A percentile compares a stretch with the other conserved stretches of the same genome.
phyloP scores from a whole-genome alignment of 2,113 vertebrate species.

The Oceanites oceanicus region DNA sequence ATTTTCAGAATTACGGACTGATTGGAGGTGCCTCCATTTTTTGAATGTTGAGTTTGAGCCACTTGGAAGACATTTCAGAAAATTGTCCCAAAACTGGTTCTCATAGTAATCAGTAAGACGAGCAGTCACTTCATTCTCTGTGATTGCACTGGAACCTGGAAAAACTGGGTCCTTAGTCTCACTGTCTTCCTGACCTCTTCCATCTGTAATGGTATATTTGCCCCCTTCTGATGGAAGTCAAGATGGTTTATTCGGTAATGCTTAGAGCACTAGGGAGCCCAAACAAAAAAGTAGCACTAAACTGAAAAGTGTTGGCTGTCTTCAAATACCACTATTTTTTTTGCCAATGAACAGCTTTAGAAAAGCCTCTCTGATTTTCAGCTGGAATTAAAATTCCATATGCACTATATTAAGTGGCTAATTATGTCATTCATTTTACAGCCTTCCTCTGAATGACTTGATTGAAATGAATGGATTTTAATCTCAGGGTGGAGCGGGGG shows the following conservation, averaged over 20 bases:
- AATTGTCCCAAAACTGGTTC: not conserved
- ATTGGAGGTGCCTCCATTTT: not conserved
- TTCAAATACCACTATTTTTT: not conserved
- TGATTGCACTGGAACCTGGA: not conserved
- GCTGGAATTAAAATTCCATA: slow-evolving; percentile 68
- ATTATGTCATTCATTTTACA: slow-evolving; percentile 69
- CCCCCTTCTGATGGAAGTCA: not conserved
- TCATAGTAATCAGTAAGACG: not conserved
- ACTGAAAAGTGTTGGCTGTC: not conserved
- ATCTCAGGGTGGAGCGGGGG: not conserved
- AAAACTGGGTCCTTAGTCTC: not conserved
- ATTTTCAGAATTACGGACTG: not conserved
- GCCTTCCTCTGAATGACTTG: slow-evolving; percentile 56
- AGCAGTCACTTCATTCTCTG: not conserved
- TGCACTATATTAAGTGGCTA: slow-evolving; percentile 67
- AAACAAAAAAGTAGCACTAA: not conserved
- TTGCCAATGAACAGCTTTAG: not conserved
- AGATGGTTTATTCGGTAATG: not conserved
- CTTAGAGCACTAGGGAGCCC: not conserved
- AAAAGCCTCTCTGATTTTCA: slow-evolving; percentile 51
- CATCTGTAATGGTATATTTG: not conserved
- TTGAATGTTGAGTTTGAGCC: not conserved
- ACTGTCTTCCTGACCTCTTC: not conserved
- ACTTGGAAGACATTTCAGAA: not conserved
- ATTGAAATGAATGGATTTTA: slow-evolving; percentile 66